Conservation (phyloP, 2,888 invertebrate species). For the Cylloceria caligata region DNA sequence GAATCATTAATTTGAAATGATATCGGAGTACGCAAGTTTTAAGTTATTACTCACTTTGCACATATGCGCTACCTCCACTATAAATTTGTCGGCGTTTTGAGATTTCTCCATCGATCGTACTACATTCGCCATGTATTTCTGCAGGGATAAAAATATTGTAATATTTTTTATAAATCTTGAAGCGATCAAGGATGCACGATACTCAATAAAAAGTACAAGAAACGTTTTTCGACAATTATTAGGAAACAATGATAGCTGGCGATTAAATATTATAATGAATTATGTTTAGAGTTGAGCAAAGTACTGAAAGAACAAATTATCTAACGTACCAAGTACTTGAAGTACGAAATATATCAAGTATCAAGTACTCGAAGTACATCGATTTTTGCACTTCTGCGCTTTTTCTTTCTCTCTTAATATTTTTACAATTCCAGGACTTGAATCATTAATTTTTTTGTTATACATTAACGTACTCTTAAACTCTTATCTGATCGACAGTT, state of each 20-base stretch:
- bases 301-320: background rate
- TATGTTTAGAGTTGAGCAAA: background rate
- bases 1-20: background rate
- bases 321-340: background rate
- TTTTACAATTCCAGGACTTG: too few species aligned
- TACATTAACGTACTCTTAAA: too few species aligned
- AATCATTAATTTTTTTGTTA: too few species aligned
- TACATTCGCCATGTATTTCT: constrained; percentile 37
- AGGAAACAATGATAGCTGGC: background rate
- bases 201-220: background rate
- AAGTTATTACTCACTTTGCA: constrained; percentile 63
- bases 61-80: constrained; percentile 53
- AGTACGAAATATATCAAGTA: too few species aligned
- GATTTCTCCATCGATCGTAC: background rate
- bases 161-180: background rate
- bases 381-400: too few species aligned
- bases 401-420: too few species aligned
- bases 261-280: background rate
- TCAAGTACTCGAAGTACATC: too few species aligned
- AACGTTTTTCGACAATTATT: background rate
- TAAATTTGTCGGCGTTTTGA: constrained; percentile 26
- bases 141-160: background rate
- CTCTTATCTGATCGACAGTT: too few species aligned
- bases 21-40: background rate
- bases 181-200: background rate